These are phyloP conservation scores for Amphibalanus amphitrite DNA, from an alignment of 1,140 invertebrate genomes.

Conservation along the genomic window DNA sequence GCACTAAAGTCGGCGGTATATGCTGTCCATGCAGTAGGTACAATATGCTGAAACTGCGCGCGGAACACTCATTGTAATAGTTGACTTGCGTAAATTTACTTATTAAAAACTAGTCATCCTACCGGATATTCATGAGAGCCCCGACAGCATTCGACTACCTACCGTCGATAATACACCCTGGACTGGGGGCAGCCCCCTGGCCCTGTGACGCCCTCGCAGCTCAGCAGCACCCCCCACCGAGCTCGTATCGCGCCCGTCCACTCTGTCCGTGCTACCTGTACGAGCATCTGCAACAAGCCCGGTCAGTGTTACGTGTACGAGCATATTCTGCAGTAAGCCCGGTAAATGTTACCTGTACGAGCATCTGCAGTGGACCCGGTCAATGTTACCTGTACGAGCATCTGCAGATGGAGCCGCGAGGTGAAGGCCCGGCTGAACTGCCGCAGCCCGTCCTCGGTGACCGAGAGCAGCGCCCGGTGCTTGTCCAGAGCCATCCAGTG, in stretches of 20 bases:
- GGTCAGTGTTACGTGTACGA: no score
- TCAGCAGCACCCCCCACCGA: slow-evolving; percentile 44
- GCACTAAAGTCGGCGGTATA: no score
- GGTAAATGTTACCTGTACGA: slow-evolving; percentile 33
- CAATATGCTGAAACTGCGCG: no score
- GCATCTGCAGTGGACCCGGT: slow-evolving; percentile 45
- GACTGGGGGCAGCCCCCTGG: slow-evolving; percentile 58
- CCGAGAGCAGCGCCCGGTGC: slow-evolving; percentile 31
- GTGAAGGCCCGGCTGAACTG: slow-evolving; percentile 56
- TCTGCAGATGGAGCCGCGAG: slow-evolving; percentile 61
- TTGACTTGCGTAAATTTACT: no score
- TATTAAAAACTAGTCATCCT: slow-evolving; percentile 10
- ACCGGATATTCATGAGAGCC: slow-evolving; percentile 5
- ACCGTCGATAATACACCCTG: slow-evolving; percentile 67
- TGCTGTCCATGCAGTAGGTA: no score
- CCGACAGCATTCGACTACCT: slow-evolving; percentile 45
- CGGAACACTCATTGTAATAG: no score
- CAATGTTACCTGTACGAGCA: slow-evolving; percentile 72
- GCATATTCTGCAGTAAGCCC: no score
- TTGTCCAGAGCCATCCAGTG: not conserved
- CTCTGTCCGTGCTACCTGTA: no score
- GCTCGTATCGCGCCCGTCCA: slow-evolving; percentile 46
- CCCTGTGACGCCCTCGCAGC: slow-evolving; percentile 33
- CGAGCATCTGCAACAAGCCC: no score
- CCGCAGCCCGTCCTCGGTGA: slow-evolving; percentile 52